These are phyloP conservation scores for Trichogramma pretiosum DNA, from an alignment of 1,140 invertebrate genomes.

Conservation along the genomic window DNA sequence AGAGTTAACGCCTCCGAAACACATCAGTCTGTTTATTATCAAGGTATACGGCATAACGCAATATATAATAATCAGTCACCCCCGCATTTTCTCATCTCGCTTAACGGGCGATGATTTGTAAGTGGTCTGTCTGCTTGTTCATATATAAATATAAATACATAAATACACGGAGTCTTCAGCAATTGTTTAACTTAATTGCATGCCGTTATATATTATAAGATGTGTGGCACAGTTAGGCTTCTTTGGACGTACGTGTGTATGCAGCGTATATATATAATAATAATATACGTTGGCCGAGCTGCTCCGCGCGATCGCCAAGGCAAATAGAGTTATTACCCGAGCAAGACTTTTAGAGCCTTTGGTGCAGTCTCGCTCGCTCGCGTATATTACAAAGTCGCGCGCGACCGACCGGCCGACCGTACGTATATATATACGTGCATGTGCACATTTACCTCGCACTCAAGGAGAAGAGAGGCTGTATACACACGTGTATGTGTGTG, in stretches of 20 bases:
- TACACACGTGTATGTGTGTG: not conserved
- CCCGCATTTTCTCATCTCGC: constrained; percentile 7
- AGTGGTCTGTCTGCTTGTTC: constrained; percentile 31
- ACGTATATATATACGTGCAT: too few species aligned
- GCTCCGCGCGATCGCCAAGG: not conserved
- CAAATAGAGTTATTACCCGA: constrained; percentile 41
- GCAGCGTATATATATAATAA: too few species aligned
- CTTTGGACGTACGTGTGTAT: too few species aligned
- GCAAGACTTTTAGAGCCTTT: constrained; percentile 37
- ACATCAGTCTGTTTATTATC: too few species aligned
- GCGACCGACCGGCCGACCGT: too few species aligned
- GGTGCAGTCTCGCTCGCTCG: too few species aligned
- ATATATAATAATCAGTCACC: too few species aligned
- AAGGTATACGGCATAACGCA: not conserved
- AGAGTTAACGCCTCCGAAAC: too few species aligned
- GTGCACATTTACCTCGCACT: too few species aligned
- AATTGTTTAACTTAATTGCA: constrained; percentile 45
- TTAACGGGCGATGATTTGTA: constrained; percentile 31
- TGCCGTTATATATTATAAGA: constrained; percentile 35
- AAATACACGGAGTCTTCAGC: constrained; percentile 30
- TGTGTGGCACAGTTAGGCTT: constrained; percentile 35
- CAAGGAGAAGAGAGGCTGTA: too few species aligned
- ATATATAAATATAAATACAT: too few species aligned
- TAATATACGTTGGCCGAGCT: constrained; percentile 21
- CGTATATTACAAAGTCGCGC: too few species aligned